phyloP scores from a whole-genome alignment of 2,797 vertebrate species.

The Meriones psammophilus region DNA sequence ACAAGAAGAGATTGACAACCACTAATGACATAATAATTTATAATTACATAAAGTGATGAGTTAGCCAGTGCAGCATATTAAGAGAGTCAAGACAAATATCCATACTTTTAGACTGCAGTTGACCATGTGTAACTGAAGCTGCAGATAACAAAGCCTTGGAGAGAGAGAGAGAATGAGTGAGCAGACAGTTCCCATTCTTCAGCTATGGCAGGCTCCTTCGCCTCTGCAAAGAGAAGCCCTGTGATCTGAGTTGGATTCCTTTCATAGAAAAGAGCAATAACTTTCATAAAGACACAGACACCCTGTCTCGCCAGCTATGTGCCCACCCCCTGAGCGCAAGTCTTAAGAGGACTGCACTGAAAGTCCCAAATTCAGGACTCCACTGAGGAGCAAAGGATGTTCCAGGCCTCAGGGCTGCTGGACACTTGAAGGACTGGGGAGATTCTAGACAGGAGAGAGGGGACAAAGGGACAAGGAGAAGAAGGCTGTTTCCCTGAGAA shows the following conservation, averaged over 20 bases:
- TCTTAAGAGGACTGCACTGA: background rate
- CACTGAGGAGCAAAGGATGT: background rate
- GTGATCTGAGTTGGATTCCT: background rate
- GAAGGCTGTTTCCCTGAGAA: constrained; percentile 79
- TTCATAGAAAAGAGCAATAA: fast-evolving
- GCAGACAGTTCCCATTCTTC: background rate
- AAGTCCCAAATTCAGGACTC: background rate
- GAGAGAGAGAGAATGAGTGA: no score
- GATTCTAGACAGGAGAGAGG: constrained; percentile 72
- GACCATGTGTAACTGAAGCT: background rate
- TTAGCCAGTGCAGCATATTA: background rate
- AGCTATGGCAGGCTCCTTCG: fast-evolving
- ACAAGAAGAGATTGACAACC: background rate
- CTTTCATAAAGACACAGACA: background rate
- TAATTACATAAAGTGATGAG: background rate
- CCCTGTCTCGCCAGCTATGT: background rate
- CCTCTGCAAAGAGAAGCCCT: background rate
- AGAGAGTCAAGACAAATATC: background rate
- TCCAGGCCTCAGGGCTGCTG: background rate
- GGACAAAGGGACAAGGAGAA: constrained; percentile 54
- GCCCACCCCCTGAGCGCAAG: background rate
- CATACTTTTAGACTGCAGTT: background rate
- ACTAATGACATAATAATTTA: background rate
- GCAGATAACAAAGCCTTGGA: background rate
- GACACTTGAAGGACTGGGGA: background rate